A percentile compares a stretch with the other conserved stretches of the same genome.
phyloP scores from a whole-genome alignment of 2,888 invertebrate genomes.

The Agriopis aurantiaria region DNA sequence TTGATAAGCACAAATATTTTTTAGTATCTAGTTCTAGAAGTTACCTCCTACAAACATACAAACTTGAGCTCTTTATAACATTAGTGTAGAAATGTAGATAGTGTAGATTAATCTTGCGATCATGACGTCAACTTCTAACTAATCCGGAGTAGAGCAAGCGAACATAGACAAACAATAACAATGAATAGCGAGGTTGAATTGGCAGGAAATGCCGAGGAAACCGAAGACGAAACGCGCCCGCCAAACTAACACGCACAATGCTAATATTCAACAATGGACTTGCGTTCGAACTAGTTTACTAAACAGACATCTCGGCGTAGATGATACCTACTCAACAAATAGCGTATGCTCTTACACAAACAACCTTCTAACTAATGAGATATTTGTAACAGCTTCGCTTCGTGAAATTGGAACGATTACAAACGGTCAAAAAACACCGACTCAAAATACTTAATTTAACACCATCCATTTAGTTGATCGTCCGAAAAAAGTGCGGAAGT shows the following conservation, averaged over 20 bases:
- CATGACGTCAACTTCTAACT: conserved; percentile 18
- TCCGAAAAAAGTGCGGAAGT: conserved; percentile 67
- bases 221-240: conserved; percentile 64
- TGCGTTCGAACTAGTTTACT: conserved; percentile 54
- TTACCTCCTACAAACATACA: no score
- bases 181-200: conserved; percentile 57
- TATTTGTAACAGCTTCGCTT: conserved; percentile 45
- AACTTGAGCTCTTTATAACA: no score
- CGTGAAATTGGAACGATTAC: conserved; percentile 49
- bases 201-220: conserved; percentile 77
- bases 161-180: conserved; percentile 66
- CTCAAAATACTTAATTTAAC: conserved; percentile 74
- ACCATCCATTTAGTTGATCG: conserved; percentile 67
- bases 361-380: conserved; percentile 47
- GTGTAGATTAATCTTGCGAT: not conserved
- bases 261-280: conserved; percentile 66
- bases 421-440: conserved; percentile 54
- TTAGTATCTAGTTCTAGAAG: no score
- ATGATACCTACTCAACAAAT: conserved; percentile 35
- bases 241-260: conserved; percentile 70
- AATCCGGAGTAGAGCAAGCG: conserved; percentile 35
- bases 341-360: conserved; percentile 36
- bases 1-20: no score
- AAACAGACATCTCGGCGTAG: conserved; percentile 55
- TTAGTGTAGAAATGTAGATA: not conserved